Evolutionary conservation across 2,797 vertebrate genomes (phyloP), one percentile per base, ranked within the genome.

Genomic region (Ficedula albicollis): DNA sequence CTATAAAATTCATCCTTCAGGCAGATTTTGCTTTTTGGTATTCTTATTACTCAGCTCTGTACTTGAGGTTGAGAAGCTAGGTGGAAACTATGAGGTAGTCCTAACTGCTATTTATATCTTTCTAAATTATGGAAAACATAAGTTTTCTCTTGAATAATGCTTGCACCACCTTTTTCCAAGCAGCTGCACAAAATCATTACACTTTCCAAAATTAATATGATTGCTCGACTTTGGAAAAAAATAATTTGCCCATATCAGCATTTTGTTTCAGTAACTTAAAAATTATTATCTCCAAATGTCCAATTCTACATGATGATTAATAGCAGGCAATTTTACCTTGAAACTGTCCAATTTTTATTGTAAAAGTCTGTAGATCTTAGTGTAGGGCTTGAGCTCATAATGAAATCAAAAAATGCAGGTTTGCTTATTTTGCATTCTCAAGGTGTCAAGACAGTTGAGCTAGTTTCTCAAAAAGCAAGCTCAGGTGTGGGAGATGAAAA

Each of bases 111-210:
- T 81, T 88, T 81, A 32, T 85, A 62, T 55, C 13, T 86, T 38
- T 27, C 29, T 81, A 63, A 94, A 75, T 79, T 73, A 75, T 4
- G 19, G 66, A 86, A 94, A 95, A 90, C 13, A 6, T 63, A 81
- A 91, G 13, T 32, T 81, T 81, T 78, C 63, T 38, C 29, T 67
- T 55, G 43, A 89, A 85, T 80, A 94, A 75, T 86, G 83, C 62
- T 91, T 84, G 55, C 58, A 73, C 6, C 20, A 88, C 66, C 39
- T 88, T 94, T 89, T 91, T 81, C 51, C 80, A 86, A 90, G 76
- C 21, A 86, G 73, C 64, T 88, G 80, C 74, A 95, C 76, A 91
- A 90, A 93, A 91, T 81, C 69, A 86, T 79, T 93, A 73, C 39
- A 49, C 26, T 95, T 93, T 27, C 15, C 43, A 68, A 92, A 90